Conservation (phyloP, 2,113 vertebrate genomes). For the Hyla sarda region DNA sequence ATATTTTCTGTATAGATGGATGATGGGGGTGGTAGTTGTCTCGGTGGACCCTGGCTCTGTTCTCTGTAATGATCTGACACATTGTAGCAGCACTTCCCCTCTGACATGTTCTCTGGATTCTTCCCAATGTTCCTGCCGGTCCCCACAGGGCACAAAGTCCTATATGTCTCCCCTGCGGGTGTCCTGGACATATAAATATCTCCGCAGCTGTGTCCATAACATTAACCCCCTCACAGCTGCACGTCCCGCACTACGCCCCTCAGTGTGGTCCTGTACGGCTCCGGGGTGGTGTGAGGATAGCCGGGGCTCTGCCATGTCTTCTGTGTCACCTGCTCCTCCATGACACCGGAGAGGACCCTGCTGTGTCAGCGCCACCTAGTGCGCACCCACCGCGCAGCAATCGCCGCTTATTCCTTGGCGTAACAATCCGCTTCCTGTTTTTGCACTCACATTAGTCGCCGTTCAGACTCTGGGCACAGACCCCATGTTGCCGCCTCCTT, state of each 20-base stretch:
- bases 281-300: slow-evolving; percentile 38
- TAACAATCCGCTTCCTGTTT: slow-evolving; percentile 19
- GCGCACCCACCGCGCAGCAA: not conserved
- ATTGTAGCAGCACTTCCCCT: not conserved
- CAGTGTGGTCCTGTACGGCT: not conserved
- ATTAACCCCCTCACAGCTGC: slow-evolving; percentile 23
- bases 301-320: not conserved
- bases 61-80: not conserved
- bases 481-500: not conserved
- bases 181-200: slow-evolving; percentile 52
- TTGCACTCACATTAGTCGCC: not conserved
- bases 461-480: not conserved
- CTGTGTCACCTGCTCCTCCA: slow-evolving; percentile 44
- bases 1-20: too few relatives aligned
- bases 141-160: not conserved
- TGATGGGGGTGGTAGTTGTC: not conserved
- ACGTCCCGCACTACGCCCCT: not conserved
- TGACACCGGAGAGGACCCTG: not conserved
- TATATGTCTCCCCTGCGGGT: slow-evolving; percentile 29
- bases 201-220: slow-evolving; percentile 50
- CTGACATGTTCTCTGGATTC: not conserved
- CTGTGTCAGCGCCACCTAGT: slow-evolving; percentile 49
- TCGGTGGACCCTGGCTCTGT: too few relatives aligned
- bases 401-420: not conserved
- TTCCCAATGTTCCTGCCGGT: not conserved